These are phyloP conservation scores for Lottia scabra DNA, from an alignment of 2,888 invertebrate species.

Conservation along the genomic window DNA sequence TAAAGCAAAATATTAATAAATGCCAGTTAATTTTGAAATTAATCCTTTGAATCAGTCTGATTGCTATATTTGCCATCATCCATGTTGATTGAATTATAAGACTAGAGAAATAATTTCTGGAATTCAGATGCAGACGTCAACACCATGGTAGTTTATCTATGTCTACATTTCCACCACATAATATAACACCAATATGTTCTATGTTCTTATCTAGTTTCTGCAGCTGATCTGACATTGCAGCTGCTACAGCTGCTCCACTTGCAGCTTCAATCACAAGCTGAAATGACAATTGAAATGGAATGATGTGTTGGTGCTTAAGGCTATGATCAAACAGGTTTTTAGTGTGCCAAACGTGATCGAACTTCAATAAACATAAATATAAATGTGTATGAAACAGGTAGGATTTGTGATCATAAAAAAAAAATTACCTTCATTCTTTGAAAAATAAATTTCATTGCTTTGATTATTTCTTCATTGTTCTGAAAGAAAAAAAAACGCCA, in stretches of 20 bases:
- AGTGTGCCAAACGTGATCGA: no score
- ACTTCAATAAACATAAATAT: no score
- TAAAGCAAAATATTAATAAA: no score
- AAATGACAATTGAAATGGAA: background rate
- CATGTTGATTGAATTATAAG: no score
- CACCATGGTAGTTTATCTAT: constrained; percentile 60
- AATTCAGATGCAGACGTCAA: background rate
- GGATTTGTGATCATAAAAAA: no score
- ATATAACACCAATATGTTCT: constrained; percentile 65
- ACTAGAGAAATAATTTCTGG: no score
- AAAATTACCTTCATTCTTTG: constrained; percentile 69
- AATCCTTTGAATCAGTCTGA: no score
- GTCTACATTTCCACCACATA: constrained; percentile 70
- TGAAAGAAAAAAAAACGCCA: constrained; percentile 51
- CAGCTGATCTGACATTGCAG: constrained; percentile 62
- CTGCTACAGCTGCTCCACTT: constrained; percentile 67
- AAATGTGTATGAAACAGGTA: no score
- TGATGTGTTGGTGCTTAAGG: no score
- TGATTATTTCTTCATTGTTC: constrained; percentile 69
- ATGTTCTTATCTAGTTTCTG: constrained; percentile 50
- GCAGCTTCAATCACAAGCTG: constrained; percentile 69
- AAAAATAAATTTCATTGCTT: constrained; percentile 69
- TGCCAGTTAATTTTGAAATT: no score
- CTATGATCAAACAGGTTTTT: no score
- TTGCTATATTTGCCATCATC: no score